A percentile compares a stretch with the other conserved stretches of the same genome.
Conservation (phyloP, 2,797 vertebrate species). For the Liasis olivaceus region DNA sequence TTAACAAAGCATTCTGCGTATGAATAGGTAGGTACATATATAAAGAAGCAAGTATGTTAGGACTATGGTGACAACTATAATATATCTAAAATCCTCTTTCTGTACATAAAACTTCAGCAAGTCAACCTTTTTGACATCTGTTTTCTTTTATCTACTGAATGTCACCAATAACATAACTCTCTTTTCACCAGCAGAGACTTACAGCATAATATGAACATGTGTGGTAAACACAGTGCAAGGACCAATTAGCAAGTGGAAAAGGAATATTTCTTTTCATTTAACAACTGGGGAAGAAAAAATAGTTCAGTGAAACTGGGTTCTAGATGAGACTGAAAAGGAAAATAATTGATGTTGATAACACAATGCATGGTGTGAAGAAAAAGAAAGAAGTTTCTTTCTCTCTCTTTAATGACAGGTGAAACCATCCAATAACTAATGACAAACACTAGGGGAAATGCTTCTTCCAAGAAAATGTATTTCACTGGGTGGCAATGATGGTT, state of each 20-base stretch:
- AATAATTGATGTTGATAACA: background rate
- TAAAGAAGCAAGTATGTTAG: background rate
- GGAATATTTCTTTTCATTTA: background rate
- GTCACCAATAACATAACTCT: background rate
- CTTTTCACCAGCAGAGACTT: background rate
- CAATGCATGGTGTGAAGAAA: background rate
- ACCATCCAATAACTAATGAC: background rate
- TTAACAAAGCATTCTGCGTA: slow-evolving; percentile 66
- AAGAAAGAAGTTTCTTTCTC: background rate
- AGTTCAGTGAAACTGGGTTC: background rate
- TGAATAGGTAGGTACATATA: slow-evolving; percentile 15
- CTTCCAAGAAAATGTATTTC: background rate
- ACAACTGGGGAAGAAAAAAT: background rate
- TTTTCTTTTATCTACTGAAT: background rate
- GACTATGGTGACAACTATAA: slow-evolving; percentile 1
- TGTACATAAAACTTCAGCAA: background rate
- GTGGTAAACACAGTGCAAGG: background rate
- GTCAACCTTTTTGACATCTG: background rate
- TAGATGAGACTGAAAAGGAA: background rate
- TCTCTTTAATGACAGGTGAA: background rate
- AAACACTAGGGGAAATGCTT: background rate
- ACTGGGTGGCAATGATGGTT: background rate
- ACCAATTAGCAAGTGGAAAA: background rate
- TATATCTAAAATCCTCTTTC: slow-evolving; percentile 59
- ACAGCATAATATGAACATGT: background rate